phyloP scores from a whole-genome alignment of 2,113 vertebrate genomes.

The Terrapene triunguis region DNA sequence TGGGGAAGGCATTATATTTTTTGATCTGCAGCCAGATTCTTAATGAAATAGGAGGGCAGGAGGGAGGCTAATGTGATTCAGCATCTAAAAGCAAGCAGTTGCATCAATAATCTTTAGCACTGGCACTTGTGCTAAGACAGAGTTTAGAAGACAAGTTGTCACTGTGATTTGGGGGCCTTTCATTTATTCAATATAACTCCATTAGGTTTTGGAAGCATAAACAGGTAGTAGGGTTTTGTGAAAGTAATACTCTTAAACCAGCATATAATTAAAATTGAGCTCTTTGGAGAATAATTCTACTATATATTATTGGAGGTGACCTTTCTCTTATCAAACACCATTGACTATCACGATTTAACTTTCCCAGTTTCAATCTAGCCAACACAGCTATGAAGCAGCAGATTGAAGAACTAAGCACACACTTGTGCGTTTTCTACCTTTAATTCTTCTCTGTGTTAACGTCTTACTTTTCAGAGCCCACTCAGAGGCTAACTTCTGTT shows the following conservation, averaged over 20 bases:
- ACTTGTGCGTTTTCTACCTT: not conserved
- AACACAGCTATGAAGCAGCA: not conserved
- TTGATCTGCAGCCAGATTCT: conserved; percentile 83
- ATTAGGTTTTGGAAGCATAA: conserved; percentile 78
- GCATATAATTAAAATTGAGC: conserved; percentile 75
- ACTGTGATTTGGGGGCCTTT: conserved; percentile 68
- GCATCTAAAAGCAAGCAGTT: conserved; percentile 79
- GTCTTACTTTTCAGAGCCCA: not conserved
- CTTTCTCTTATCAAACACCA: conserved; percentile 56
- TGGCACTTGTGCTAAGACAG: conserved; percentile 68
- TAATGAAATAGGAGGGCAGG: conserved; percentile 84
- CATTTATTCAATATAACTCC: conserved; percentile 72
- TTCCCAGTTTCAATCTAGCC: not conserved
- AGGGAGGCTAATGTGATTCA: conserved; percentile 79
- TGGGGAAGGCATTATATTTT: conserved; percentile 71
- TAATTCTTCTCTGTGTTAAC: not conserved
- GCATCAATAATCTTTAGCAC: conserved; percentile 80
- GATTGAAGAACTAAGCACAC: not conserved
- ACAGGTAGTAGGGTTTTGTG: conserved; percentile 67
- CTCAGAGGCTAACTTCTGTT: not conserved
- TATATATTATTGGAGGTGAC: conserved; percentile 51
- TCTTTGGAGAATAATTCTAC: conserved; percentile 66
- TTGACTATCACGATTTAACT: conserved; percentile 35
- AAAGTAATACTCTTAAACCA: conserved; percentile 64
- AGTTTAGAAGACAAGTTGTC: conserved; percentile 73